Base-by-base conservation (phyloP, 2,888 invertebrate species). In the Allolobophora icterica region DNA sequence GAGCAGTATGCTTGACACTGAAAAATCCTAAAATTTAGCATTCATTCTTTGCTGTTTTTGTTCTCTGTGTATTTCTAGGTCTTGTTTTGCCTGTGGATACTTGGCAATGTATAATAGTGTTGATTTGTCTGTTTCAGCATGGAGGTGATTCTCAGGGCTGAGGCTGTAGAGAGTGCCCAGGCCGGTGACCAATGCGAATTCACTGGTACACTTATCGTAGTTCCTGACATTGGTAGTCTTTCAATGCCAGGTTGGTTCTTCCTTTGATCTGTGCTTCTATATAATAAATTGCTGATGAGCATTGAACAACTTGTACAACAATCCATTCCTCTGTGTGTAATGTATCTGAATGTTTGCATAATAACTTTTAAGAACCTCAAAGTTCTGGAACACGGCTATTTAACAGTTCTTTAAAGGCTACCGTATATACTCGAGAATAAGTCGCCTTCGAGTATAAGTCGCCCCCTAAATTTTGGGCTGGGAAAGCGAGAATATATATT, bases 81-180 rank as follows among this genome's bases (percentile, higher is more conserved):
- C n/a, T n/a, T 71, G 8, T 71, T 71, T 30, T 71, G 30, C 30
- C 6, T 71, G 71, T 71, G n/a, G 30, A 30, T 71, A n/a, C 71
- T 1, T 21, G 52, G 24, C 38, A 24, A 52, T 52, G 52, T 52
- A 52, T 45, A 15, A 3, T 3, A 30, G 2, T 71, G n/a, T n/a
- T 71, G 71, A 8, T 24, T 2, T 71, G 17, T 71, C n/a, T 71
- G 71, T 91, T 40, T 34, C 93, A 96, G 96, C 92, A 97, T 99
- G 89, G 99, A 99, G 96, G 97, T 99, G 71, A 97, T 99, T 93
- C 96, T 99, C 90, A 96, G 99, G 93, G 98, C 98, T 0, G 99
- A 99, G 96, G 97, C 97, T 93, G 99, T 99, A 0, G 99, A 99
- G 96, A 97, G 97, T 40, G 98, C 99, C 0, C 99, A 99, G 96